Evolutionary conservation across 92 coral and sea anemone genomes (phyloP).

Genomic region (Pocillopora meandrina): DNA sequence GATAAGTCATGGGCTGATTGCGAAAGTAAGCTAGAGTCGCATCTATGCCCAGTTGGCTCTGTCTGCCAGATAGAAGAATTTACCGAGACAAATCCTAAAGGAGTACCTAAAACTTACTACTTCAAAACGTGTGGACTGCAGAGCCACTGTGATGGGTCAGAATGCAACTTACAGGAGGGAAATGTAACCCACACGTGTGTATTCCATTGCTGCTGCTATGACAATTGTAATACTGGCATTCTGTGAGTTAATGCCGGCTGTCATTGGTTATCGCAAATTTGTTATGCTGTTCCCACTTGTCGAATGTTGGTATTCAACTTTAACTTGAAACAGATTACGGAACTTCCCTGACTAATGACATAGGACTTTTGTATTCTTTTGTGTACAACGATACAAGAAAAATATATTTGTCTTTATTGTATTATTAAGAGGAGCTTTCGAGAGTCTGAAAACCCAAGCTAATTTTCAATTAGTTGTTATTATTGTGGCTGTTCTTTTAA

Average conservation of each 20-base stretch:
- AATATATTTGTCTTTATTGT: too few species aligned
- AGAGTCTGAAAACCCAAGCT: too few species aligned
- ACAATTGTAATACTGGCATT: constrained; percentile 17
- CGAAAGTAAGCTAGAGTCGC: not conserved
- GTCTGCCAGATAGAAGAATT: not conserved
- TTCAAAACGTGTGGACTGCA: not conserved
- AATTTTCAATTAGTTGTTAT: too few species aligned
- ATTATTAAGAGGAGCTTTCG: too few species aligned
- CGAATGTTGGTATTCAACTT: too few species aligned
- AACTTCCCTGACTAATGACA: too few species aligned
- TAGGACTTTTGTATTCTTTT: too few species aligned
- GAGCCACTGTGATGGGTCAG: not conserved
- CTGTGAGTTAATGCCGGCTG: too few species aligned
- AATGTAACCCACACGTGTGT: not conserved
- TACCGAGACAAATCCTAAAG: not conserved
- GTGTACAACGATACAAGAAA: too few species aligned
- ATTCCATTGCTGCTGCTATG: not conserved
- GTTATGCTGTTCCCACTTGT: too few species aligned
- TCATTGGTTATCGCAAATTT: not conserved
- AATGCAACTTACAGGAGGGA: not conserved
- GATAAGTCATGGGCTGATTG: not conserved
- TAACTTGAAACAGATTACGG: too few species aligned
- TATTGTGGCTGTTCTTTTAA: too few species aligned
- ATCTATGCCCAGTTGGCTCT: not conserved
- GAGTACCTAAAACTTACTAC: not conserved